Percentiles rank a stretch among this genome's conserved stretches.
Conservation (phyloP, 2,797 vertebrate genomes). For the Corythornis leucogaster region DNA sequence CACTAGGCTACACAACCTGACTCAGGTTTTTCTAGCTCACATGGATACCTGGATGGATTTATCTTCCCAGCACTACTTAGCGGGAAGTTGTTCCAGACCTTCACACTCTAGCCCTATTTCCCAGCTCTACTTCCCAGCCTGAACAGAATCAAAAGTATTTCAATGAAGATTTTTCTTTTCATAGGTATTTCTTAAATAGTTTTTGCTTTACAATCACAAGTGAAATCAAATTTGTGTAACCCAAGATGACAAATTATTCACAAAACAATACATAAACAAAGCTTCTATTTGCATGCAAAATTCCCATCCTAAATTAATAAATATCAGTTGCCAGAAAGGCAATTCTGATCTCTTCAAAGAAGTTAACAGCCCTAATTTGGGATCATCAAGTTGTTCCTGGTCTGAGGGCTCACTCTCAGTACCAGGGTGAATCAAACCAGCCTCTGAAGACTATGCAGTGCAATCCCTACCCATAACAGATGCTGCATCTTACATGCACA, state of each 20-base stretch:
- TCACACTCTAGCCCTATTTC: background rate
- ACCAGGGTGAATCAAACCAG: background rate
- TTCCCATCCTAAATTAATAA: background rate
- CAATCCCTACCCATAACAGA: background rate
- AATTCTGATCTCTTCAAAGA: background rate
- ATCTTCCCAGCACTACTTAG: background rate
- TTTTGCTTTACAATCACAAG: background rate
- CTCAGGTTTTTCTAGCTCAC: background rate
- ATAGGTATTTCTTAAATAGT: background rate
- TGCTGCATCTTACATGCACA: background rate
- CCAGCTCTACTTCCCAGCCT: background rate
- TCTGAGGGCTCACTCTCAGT: background rate
- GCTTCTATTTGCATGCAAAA: background rate
- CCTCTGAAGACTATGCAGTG: background rate
- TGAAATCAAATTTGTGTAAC: background rate
- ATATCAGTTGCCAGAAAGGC: background rate
- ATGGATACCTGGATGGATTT: background rate
- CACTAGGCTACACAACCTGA: background rate
- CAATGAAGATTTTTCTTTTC: background rate
- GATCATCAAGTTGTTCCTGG: background rate
- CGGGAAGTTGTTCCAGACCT: rapidly evolving
- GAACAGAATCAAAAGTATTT: background rate
- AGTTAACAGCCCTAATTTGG: background rate
- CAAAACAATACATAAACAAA: background rate
- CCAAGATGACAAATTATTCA: background rate